Conservation (phyloP, 2,113 vertebrate species). For the Anarhynchus alexandrinus region DNA sequence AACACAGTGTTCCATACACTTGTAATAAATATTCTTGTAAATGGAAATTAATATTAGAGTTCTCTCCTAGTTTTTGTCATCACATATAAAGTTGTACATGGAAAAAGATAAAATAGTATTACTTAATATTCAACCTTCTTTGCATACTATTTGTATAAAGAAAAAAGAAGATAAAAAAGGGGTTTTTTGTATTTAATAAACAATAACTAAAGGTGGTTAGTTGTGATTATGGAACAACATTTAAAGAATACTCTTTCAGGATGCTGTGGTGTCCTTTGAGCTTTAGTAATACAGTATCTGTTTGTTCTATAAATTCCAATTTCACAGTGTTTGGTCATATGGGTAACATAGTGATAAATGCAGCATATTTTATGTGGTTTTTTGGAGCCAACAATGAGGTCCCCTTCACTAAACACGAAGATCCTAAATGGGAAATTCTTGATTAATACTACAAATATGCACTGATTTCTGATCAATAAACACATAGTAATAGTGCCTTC, state of each 20-base stretch:
- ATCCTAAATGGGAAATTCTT: not conserved
- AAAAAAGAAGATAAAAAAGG: not conserved
- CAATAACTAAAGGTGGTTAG: not conserved
- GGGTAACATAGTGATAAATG: not conserved
- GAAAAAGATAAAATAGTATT: not conserved
- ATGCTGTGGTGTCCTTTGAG: not conserved
- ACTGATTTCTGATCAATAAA: not conserved
- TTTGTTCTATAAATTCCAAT: not conserved
- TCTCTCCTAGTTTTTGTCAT: not conserved
- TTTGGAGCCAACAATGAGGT: not conserved
- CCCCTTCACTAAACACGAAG: not conserved
- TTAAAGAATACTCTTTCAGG: not conserved
- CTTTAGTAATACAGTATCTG: not conserved
- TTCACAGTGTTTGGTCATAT: not conserved
- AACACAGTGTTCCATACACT: not conserved
- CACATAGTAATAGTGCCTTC: accelerated
- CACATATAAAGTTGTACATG: not conserved
- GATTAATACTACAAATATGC: not conserved
- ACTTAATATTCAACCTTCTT: not conserved
- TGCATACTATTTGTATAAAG: not conserved
- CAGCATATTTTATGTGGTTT: not conserved
- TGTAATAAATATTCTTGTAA: not conserved
- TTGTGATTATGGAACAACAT: not conserved
- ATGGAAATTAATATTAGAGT: not conserved
- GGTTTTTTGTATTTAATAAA: not conserved